Conservation (phyloP, 2,797 vertebrate genomes). For the Amblyraja radiata region DNA sequence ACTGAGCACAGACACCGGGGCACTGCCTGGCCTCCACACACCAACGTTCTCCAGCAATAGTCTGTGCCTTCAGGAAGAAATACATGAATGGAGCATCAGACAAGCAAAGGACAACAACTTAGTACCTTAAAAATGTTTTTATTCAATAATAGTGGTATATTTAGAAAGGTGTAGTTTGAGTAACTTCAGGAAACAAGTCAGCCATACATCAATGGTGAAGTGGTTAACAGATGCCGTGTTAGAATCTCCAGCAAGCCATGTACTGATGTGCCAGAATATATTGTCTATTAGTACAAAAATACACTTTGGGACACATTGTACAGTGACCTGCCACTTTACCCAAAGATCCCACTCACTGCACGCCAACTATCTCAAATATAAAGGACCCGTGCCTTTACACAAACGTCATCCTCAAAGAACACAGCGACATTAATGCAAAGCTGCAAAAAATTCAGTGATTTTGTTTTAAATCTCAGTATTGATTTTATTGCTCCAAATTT, state of each 20-base stretch:
- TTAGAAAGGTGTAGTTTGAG: constrained; percentile 87
- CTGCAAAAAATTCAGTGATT: constrained; percentile 72
- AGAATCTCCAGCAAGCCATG: constrained; percentile 90
- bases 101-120: constrained; percentile 41
- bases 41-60: background rate
- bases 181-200: constrained; percentile 60
- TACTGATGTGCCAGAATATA: constrained; percentile 98
- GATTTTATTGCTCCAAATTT: constrained; percentile 93
- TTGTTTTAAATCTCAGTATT: constrained; percentile 77
- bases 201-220: constrained; percentile 81
- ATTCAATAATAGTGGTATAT: constrained; percentile 90
- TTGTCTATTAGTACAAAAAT: constrained; percentile 99
- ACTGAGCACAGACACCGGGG: background rate
- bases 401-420: constrained; percentile 46
- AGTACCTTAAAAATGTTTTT: constrained; percentile 98
- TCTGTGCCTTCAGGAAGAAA: background rate
- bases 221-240: constrained; percentile 84
- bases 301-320: constrained; percentile 99
- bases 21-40: background rate
- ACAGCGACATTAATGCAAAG: constrained; percentile 27
- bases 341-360: constrained; percentile 79
- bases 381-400: constrained; percentile 18
- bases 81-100: background rate
- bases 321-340: constrained; percentile 98
- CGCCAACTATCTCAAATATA: constrained; percentile 75